Percentiles rank a stretch among this genome's conserved stretches.
These are phyloP conservation scores for Lochmaea capreae DNA, from an alignment of 2,888 invertebrate genomes.

Conservation along the genomic window DNA sequence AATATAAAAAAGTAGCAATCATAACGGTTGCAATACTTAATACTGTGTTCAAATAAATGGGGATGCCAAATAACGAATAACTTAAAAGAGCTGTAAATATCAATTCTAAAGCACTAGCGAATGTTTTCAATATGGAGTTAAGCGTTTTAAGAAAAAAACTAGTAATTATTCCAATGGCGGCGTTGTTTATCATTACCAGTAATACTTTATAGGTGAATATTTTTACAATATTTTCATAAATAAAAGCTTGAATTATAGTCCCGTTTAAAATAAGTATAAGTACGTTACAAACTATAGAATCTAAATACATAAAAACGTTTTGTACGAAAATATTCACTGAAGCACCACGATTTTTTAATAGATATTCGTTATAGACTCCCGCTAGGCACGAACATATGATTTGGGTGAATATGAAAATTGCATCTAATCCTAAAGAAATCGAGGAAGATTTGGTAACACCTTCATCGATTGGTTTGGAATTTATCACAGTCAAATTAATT, in stretches of 20 bases:
- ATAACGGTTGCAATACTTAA: constrained; percentile 86
- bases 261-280: constrained; percentile 77
- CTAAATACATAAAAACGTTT: constrained; percentile 95
- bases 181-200: constrained; percentile 88
- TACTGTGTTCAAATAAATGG: constrained; percentile 84
- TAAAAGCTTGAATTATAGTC: constrained; percentile 73
- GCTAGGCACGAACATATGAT: constrained; percentile 93
- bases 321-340: constrained; percentile 91
- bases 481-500: constrained; percentile 67
- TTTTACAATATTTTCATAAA: constrained; percentile 68
- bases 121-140: constrained; percentile 95
- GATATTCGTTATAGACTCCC: constrained; percentile 95
- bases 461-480: constrained; percentile 38
- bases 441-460: constrained; percentile 60
- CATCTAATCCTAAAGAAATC: constrained; percentile 70
- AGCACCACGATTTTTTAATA: constrained; percentile 86
- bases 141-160: constrained; percentile 93
- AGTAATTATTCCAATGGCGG: constrained; percentile 91
- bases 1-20: constrained; percentile 86
- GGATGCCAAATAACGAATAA: constrained; percentile 86
- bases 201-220: constrained; percentile 79
- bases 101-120: constrained; percentile 93
- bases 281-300: constrained; percentile 93
- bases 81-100: constrained; percentile 91
- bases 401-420: constrained; percentile 78